These are phyloP conservation scores for Morone chrysops DNA, from an alignment of 2,113 vertebrate genomes.

Conservation along the genomic window DNA sequence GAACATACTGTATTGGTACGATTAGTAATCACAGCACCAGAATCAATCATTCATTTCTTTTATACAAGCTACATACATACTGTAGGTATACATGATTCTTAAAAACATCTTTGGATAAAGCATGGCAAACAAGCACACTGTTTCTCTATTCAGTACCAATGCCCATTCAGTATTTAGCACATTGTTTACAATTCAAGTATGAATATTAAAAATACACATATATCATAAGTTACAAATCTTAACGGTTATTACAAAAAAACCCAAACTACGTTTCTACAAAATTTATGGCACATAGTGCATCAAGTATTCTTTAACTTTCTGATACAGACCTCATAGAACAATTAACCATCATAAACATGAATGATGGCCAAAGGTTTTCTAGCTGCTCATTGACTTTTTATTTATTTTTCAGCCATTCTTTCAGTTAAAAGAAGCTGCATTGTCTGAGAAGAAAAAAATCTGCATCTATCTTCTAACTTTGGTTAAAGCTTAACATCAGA, in stretches of 20 bases:
- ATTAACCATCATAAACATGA: conserved; percentile 75
- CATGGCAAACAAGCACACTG: conserved; percentile 72
- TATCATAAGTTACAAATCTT: conserved; percentile 81
- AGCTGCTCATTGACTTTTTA: conserved; percentile 80
- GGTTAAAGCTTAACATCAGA: conserved; percentile 78
- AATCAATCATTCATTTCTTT: conserved; percentile 72
- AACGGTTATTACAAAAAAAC: conserved; percentile 75
- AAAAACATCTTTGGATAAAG: conserved; percentile 86
- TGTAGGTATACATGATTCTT: conserved; percentile 74
- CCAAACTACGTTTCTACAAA: conserved; percentile 78
- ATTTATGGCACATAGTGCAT: conserved; percentile 92
- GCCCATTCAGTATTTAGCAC: conserved; percentile 76
- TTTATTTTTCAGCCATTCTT: conserved; percentile 57
- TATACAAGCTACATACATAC: conserved; percentile 72
- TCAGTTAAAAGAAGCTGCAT: conserved; percentile 79
- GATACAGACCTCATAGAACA: conserved; percentile 92
- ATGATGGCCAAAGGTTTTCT: conserved; percentile 79
- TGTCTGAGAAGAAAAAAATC: conserved; percentile 60
- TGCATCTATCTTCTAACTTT: conserved; percentile 76
- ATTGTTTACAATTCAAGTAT: conserved; percentile 85
- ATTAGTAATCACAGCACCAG: conserved; percentile 82
- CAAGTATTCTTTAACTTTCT: conserved; percentile 88
- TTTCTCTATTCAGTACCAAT: conserved; percentile 72
- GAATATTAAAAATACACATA: conserved; percentile 80
- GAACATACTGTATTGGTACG: conserved; percentile 69